Percentiles rank a stretch among this genome's conserved stretches.
phyloP scores from a whole-genome alignment of 1,140 invertebrate species.

The Nasonia longicornis region DNA sequence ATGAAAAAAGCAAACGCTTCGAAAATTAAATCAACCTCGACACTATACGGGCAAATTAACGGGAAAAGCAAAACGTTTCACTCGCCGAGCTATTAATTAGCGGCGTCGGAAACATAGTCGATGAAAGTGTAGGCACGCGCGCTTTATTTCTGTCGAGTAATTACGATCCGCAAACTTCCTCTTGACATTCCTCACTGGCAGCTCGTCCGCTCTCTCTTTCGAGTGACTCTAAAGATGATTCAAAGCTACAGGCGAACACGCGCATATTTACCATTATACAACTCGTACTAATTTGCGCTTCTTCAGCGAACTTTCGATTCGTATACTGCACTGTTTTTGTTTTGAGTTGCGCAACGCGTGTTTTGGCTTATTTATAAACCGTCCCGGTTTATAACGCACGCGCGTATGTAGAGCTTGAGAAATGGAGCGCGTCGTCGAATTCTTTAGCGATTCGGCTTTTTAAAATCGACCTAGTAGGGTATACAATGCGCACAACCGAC shows the following conservation, averaged over 20 bases:
- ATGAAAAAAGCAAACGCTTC: too few species aligned
- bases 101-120: constrained; percentile 8
- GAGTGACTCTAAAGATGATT: constrained; percentile 17
- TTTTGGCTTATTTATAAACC: not conserved
- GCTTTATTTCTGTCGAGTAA: constrained; percentile 41
- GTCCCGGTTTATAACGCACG: not conserved
- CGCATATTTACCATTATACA: constrained; percentile 24
- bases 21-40: too few species aligned
- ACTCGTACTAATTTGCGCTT: not conserved
- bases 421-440: not conserved
- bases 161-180: constrained; percentile 26
- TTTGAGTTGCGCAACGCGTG: not conserved
- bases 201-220: constrained; percentile 1
- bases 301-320: not conserved
- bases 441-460: not conserved
- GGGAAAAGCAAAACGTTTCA: too few species aligned
- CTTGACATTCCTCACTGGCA: constrained; percentile 19
- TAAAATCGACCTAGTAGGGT: not conserved
- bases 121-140: not conserved
- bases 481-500: too few species aligned
- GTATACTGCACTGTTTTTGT: not conserved
- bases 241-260: not conserved
- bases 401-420: not conserved
- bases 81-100: constrained; percentile 1
- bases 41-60: too few species aligned